These are phyloP conservation scores for Gorsachius goisagi DNA, from an alignment of 2,113 vertebrate genomes.

Conservation along the genomic window DNA sequence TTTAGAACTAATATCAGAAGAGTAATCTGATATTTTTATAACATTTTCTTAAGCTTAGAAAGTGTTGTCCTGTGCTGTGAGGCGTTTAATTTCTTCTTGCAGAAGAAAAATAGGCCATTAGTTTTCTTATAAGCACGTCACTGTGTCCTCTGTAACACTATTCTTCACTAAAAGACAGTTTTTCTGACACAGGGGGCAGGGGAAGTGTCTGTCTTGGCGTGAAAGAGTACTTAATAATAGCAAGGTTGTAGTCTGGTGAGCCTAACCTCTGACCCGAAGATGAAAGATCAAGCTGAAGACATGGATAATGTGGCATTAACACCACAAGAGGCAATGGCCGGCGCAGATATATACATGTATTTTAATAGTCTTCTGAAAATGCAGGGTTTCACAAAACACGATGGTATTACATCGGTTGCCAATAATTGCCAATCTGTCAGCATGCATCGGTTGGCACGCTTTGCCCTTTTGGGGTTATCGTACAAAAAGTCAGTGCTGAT, in stretches of 20 bases:
- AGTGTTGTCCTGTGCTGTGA: background rate
- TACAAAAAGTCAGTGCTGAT: constrained; percentile 46
- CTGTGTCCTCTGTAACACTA: background rate
- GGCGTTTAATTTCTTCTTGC: background rate
- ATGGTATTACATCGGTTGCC: background rate
- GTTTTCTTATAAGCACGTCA: background rate
- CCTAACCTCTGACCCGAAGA: background rate
- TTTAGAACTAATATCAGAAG: background rate
- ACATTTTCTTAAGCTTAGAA: background rate
- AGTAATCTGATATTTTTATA: background rate
- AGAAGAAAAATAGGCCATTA: background rate
- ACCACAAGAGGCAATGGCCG: background rate
- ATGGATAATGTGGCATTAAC: background rate
- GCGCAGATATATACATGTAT: background rate
- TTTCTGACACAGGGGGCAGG: background rate
- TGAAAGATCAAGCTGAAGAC: background rate
- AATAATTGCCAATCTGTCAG: constrained; percentile 31
- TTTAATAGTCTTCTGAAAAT: background rate
- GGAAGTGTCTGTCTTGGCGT: background rate
- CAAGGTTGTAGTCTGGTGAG: background rate
- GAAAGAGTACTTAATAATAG: background rate
- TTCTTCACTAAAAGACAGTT: constrained; percentile 24
- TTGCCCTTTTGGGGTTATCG: background rate
- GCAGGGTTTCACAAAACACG: background rate
- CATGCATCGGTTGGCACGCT: background rate